Evolutionary conservation across 2,113 vertebrate species (phyloP).

Genomic region (Cottus gobio): DNA sequence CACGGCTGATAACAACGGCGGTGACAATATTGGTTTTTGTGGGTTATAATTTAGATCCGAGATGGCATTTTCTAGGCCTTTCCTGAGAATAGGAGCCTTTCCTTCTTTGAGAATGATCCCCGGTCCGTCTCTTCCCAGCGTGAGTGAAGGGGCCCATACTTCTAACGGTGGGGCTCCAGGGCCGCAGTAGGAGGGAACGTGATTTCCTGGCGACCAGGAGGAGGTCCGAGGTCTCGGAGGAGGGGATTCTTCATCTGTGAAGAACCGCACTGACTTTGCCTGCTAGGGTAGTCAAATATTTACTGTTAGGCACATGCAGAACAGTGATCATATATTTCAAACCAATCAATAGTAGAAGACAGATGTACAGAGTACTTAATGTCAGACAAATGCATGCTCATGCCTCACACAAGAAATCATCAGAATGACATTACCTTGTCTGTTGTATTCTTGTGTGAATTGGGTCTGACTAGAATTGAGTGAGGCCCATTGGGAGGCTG

Average conservation of each 20-base stretch:
- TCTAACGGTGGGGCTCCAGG: constrained; percentile 76
- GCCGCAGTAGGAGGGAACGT: constrained; percentile 41
- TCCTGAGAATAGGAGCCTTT: constrained; percentile 83
- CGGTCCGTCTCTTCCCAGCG: constrained; percentile 84
- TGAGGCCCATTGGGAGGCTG: constrained; percentile 82
- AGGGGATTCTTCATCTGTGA: constrained; percentile 86
- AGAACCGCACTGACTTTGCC: constrained; percentile 93
- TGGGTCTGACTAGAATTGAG: constrained; percentile 94
- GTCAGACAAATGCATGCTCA: background rate
- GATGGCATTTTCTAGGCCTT: constrained; percentile 71
- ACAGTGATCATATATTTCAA: background rate
- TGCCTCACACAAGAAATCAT: background rate
- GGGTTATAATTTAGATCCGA: constrained; percentile 70
- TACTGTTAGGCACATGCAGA: constrained; percentile 7
- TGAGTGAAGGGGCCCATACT: constrained; percentile 78
- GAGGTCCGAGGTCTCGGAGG: constrained; percentile 80
- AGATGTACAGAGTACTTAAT: background rate
- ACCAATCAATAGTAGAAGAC: background rate
- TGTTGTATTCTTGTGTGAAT: constrained; percentile 83
- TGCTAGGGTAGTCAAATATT: constrained; percentile 79
- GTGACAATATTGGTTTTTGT: constrained; percentile 56
- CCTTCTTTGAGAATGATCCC: constrained; percentile 86
- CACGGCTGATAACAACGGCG: constrained; percentile 68
- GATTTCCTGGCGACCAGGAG: constrained; percentile 79
- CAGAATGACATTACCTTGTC: constrained; percentile 87